phyloP scores from a whole-genome alignment of 1,140 invertebrate species.

The Diprion similis region DNA sequence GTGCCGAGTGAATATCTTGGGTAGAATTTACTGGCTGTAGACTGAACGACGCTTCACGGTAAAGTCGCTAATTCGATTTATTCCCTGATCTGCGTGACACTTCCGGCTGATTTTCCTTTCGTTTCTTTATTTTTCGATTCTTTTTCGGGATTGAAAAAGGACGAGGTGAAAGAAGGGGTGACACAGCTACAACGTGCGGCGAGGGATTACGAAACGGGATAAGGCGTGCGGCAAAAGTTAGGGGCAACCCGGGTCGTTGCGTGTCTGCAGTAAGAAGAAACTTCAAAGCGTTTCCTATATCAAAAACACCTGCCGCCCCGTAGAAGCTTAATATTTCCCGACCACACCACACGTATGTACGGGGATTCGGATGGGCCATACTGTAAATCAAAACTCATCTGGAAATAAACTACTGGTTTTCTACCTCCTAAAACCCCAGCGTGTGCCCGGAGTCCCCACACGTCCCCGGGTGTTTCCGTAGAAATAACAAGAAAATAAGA shows the following conservation, averaged over 20 bases:
- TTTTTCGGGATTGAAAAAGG: too few species aligned
- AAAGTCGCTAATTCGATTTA: background rate
- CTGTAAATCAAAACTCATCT: conserved; percentile 6
- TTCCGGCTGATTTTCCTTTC: background rate
- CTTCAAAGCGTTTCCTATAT: conserved; percentile 6
- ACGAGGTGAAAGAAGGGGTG: too few species aligned
- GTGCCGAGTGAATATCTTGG: too few species aligned
- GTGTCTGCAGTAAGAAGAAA: background rate
- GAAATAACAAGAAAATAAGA: conserved; percentile 3
- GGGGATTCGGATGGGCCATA: background rate
- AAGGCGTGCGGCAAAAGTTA: background rate
- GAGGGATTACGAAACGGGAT: background rate
- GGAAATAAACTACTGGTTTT: background rate
- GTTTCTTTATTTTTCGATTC: background rate
- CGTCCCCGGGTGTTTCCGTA: background rate
- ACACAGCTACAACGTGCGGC: background rate
- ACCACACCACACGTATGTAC: background rate
- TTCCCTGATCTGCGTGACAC: background rate
- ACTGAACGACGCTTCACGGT: too few species aligned
- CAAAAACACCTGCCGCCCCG: conserved; percentile 8
- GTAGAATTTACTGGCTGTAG: too few species aligned
- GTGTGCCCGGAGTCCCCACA: background rate
- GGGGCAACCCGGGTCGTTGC: background rate
- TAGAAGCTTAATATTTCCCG: conserved; percentile 7
- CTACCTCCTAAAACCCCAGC: background rate